Evolutionary conservation across 2,888 invertebrate species (phyloP).

Genomic region (Automeris io): DNA sequence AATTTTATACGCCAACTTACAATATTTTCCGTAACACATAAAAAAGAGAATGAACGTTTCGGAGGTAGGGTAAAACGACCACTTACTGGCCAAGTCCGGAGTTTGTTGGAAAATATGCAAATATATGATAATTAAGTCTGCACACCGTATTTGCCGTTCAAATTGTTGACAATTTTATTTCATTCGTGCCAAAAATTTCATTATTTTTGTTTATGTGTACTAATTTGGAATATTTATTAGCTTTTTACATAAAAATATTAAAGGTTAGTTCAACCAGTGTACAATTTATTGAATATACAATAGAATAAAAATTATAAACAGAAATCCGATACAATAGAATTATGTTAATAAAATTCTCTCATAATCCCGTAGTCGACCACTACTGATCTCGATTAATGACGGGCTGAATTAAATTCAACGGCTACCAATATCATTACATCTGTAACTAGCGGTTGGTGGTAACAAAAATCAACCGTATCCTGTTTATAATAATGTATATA

Average conservation of each 20-base stretch:
- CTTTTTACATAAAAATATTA: too few relatives aligned
- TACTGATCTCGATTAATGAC: constrained; percentile 63
- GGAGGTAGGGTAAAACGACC: constrained; percentile 40
- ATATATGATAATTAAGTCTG: constrained; percentile 56
- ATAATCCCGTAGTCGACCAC: constrained; percentile 56
- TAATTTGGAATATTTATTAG: too few relatives aligned
- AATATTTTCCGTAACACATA: constrained; percentile 23
- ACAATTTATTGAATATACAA: too few relatives aligned
- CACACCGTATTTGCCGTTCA: constrained; percentile 38
- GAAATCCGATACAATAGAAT: constrained; percentile 34
- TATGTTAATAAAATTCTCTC: constrained; percentile 53
- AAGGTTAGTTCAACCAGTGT: too few relatives aligned
- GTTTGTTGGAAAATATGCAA: constrained; percentile 52
- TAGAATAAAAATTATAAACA: too few relatives aligned
- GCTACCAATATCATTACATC: constrained; percentile 57
- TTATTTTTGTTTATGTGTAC: too few relatives aligned
- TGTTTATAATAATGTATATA: constrained; percentile 28
- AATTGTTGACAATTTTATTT: constrained; percentile 45
- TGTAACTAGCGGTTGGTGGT: constrained; percentile 26
- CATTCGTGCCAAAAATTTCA: constrained; percentile 9
- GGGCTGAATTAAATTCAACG: constrained; percentile 64
- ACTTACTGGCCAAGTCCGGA: constrained; percentile 29
- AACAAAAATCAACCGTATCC: constrained; percentile 33
- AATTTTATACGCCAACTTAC: too few relatives aligned
- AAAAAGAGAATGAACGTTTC: constrained; percentile 41